These are phyloP conservation scores for Cheilosia scutellata DNA, from an alignment of 2,888 invertebrate genomes.

Conservation along the genomic window DNA sequence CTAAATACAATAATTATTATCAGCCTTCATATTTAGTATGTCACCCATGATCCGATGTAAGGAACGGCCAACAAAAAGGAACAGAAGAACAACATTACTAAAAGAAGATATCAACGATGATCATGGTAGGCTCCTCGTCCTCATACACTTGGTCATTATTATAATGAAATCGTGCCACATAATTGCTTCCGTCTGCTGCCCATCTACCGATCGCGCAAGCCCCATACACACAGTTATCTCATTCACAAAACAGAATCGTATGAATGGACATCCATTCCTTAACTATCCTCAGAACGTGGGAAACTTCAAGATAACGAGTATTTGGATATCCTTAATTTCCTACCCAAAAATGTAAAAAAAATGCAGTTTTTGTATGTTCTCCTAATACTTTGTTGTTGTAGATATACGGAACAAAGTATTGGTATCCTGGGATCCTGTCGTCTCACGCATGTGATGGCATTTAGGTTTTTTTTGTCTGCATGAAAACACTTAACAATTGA, in stretches of 20 bases:
- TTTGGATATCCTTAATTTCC: conserved; percentile 64
- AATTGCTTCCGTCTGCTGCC: conserved; percentile 64
- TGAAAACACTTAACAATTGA: conserved; percentile 59
- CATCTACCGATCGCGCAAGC: conserved; percentile 6
- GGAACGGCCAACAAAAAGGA: conserved; percentile 21
- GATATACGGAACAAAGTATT: conserved; percentile 41
- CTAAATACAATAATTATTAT: conserved; percentile 26
- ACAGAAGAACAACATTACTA: background rate
- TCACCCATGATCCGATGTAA: conserved; percentile 37
- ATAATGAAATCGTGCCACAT: conserved; percentile 64
- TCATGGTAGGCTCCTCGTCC: conserved; percentile 16
- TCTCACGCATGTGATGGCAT: conserved; percentile 57
- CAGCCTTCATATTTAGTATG: conserved; percentile 56
- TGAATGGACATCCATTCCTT: conserved; percentile 50
- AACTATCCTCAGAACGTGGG: conserved; percentile 65
- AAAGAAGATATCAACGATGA: conserved; percentile 13
- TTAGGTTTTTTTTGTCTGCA: conserved; percentile 23
- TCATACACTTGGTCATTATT: conserved; percentile 24
- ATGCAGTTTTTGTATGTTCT: conserved; percentile 5
- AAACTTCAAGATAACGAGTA: conserved; percentile 56
- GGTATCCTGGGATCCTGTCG: conserved; percentile 61
- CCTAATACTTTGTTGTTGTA: conserved; percentile 41
- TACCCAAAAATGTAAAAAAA: conserved; percentile 22
- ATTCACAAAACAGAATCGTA: conserved; percentile 39
- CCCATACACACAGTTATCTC: conserved; percentile 23